Percentiles rank a stretch among this genome's conserved stretches.
Evolutionary conservation across 2,797 vertebrate species (phyloP).

Genomic region (Coendou prehensilis): DNA sequence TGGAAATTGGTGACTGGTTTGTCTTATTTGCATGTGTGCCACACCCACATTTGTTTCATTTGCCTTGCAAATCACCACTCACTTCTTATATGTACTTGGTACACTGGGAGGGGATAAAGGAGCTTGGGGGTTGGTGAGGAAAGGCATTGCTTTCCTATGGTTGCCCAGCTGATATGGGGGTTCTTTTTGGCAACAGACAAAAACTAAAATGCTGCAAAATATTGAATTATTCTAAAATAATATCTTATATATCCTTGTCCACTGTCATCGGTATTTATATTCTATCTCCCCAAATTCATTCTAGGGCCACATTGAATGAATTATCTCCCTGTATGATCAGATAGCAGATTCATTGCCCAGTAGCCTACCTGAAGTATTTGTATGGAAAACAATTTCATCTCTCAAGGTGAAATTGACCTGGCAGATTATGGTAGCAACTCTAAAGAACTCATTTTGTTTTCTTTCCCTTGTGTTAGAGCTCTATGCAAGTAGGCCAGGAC

Average conservation of each 20-base stretch:
- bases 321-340: background rate
- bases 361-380: background rate
- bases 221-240: constrained; percentile 52
- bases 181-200: constrained; percentile 71
- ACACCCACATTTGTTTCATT: constrained; percentile 82
- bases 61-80: constrained; percentile 73
- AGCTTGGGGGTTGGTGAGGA: background rate
- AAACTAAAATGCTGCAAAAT: constrained; percentile 24
- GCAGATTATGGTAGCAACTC: background rate
- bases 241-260: background rate
- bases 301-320: background rate
- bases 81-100: constrained; percentile 47
- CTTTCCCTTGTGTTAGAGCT: background rate
- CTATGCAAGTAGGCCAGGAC: background rate
- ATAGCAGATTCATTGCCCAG: background rate
- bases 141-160: constrained; percentile 37
- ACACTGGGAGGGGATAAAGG: background rate
- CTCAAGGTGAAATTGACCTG: background rate
- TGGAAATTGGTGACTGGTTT: constrained; percentile 79
- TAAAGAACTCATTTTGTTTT: background rate
- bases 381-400: background rate
- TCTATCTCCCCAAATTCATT: constrained; percentile 3
- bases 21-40: constrained; percentile 79
- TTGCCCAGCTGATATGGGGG: constrained; percentile 39
- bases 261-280: background rate